Percentiles rank a stretch among this genome's conserved stretches.
Conservation (phyloP, 2,888 invertebrate genomes). For the Brachynemurus nebulosus region DNA sequence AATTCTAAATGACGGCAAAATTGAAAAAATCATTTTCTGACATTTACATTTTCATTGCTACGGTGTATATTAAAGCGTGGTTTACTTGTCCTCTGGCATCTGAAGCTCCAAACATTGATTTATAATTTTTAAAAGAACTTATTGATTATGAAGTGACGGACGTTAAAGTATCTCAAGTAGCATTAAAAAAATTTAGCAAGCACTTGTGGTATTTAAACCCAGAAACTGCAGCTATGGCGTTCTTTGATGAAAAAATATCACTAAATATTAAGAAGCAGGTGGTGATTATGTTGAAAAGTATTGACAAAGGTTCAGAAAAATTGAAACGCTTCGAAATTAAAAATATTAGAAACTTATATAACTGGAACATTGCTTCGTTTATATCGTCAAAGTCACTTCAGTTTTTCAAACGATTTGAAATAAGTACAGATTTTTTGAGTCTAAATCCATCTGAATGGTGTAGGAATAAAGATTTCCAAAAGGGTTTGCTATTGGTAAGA, state of each 20-base stretch:
- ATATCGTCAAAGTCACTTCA: neutral
- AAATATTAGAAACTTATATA: too few relatives aligned
- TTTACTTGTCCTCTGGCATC: slow-evolving; percentile 14
- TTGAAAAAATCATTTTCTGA: slow-evolving; percentile 16
- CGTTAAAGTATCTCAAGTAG: neutral
- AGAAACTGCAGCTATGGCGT: slow-evolving; percentile 3
- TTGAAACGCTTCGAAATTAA: too few relatives aligned
- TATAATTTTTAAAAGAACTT: slow-evolving; percentile 1
- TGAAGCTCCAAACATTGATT: slow-evolving; percentile 8
- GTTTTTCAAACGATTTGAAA: too few relatives aligned
- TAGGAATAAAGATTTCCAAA: too few relatives aligned
- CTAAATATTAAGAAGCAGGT: too few relatives aligned
- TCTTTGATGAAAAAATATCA: too few relatives aligned
- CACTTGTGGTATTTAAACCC: slow-evolving; percentile 4
- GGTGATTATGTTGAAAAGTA: too few relatives aligned
- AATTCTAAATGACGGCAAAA: slow-evolving; percentile 16
- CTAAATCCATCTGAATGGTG: too few relatives aligned
- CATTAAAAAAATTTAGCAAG: slow-evolving; percentile 1
- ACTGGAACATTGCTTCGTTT: neutral
- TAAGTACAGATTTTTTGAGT: neutral
- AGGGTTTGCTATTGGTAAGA: too few relatives aligned
- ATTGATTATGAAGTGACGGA: neutral
- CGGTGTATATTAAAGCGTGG: slow-evolving; percentile 19
- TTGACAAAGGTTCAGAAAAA: too few relatives aligned
- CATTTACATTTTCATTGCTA: slow-evolving; percentile 18